Evolutionary conservation across 2,888 invertebrate species (phyloP), one percentile per base, ranked within the genome.

Genomic region (Eristalinus sepulchralis): DNA sequence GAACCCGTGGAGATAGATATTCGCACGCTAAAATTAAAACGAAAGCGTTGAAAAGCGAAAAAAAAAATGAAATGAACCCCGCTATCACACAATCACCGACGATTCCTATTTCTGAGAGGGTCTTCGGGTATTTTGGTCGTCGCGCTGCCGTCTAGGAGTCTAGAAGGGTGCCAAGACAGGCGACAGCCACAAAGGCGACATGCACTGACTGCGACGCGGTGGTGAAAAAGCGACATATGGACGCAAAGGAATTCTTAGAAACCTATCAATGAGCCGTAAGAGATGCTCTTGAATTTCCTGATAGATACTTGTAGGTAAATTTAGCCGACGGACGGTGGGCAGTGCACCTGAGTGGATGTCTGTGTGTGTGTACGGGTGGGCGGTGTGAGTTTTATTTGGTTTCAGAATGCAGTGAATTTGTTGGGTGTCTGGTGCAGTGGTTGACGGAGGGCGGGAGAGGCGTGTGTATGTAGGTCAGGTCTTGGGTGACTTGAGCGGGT

Each of bases 221-320:
- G 24, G 39, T n/a, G n/a, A n/a, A n/a, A n/a, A n/a, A n/a, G n/a
- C 27, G 27, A 27, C 27, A n/a, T n/a, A 57, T 33, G 55, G 63
- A 73, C 39, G 77, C 73, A 80, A 84, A 84, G 68, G 81, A 76
- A 85, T 85, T 81, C 81, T 76, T 85, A 77, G 85, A 81, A 85
- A 81, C 77, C 81, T 76, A 81, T 85, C 85, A 85, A 68, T 77
- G 76, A 60, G 59, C 22, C 27, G 31, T 5, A 72, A 59, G 68
- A 75, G 73, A 33, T 83, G 83, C 80, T 72, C 85, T 85, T 81
- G 85, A 81, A 81, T 81, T 81, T 81, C 81, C 85, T 81, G 62
- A 81, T 81, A 17, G 17, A 0, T 47, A 34, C 34, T n/a, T n/a
- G n/a, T n/a, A n/a, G n/a, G 34, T 8, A 34, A 34, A 34, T 9